Conservation (phyloP, 2,797 vertebrate species). For the Propithecus deckenii region DNA sequence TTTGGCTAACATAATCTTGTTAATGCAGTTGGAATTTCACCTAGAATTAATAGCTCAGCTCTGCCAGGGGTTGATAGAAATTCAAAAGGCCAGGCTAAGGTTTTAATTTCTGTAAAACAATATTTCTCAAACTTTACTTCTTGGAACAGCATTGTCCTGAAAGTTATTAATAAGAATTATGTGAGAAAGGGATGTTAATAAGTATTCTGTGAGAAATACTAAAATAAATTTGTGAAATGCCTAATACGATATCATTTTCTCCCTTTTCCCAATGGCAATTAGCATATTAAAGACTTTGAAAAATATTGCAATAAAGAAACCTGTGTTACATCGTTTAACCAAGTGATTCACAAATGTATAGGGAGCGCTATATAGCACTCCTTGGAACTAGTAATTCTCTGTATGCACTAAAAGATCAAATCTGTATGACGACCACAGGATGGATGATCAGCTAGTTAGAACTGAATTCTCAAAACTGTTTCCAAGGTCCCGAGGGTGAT, state of each 20-base stretch:
- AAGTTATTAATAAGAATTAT: constrained; percentile 43
- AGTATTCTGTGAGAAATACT: constrained; percentile 15
- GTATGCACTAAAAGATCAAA: not conserved
- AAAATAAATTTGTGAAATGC: not conserved
- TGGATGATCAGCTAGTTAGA: not conserved
- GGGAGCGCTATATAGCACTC: not conserved
- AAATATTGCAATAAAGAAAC: not conserved
- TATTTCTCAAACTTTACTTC: not conserved
- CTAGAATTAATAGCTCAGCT: constrained; percentile 49
- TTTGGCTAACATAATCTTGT: constrained; percentile 35
- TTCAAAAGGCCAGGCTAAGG: constrained; percentile 18
- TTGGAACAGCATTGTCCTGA: not conserved
- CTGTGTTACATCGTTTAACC: not conserved
- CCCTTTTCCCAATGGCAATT: not conserved
- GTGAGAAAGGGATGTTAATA: not conserved
- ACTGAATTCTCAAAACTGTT: not conserved
- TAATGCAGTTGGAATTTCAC: constrained; percentile 56
- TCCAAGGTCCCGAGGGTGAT: not conserved
- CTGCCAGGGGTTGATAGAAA: constrained; percentile 33
- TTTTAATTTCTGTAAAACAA: constrained; percentile 23
- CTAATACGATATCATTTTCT: not conserved
- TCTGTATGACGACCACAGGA: not conserved
- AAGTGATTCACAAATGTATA: constrained; percentile 14
- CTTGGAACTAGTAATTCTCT: not conserved
- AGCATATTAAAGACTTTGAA: constrained; percentile 2